phyloP scores from a whole-genome alignment of 1,140 invertebrate genomes.

The Brachionus koreanus region DNA sequence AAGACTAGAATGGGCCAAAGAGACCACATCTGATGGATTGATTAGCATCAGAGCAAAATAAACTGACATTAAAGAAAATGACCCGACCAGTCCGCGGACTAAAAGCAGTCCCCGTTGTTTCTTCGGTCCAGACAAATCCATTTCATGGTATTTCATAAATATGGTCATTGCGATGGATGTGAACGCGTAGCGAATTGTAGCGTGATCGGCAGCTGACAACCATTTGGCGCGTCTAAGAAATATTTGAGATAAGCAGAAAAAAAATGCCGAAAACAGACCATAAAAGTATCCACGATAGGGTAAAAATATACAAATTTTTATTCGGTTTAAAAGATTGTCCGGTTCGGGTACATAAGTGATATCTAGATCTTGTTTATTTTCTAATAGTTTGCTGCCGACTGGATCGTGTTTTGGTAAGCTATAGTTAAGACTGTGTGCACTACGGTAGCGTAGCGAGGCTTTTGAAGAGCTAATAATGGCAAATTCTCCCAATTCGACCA shows the following conservation, averaged over 20 bases:
- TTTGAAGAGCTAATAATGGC: slow-evolving; percentile 7
- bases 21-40: slow-evolving; percentile 4
- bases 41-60: slow-evolving; percentile 42
- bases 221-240: not conserved
- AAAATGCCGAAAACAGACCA: slow-evolving; percentile 16
- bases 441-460: slow-evolving; percentile 21
- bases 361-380: not conserved
- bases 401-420: not conserved
- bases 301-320: not conserved
- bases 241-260: slow-evolving; percentile 26
- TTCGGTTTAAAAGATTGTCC: not conserved
- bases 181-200: not conserved
- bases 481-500: slow-evolving; percentile 21
- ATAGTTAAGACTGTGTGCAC: not conserved
- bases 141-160: slow-evolving; percentile 22
- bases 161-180: not conserved
- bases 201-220: slow-evolving; percentile 13
- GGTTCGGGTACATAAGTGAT: not conserved
- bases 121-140: not conserved
- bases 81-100: slow-evolving; percentile 17
- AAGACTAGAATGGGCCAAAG: slow-evolving; percentile 29
- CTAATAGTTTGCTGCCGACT: not conserved
- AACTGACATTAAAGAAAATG: slow-evolving; percentile 16
- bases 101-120: not conserved
- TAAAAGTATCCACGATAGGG: slow-evolving; percentile 16